phyloP scores from a whole-genome alignment of 2,888 invertebrate species.

The Amaurobius ferox region DNA sequence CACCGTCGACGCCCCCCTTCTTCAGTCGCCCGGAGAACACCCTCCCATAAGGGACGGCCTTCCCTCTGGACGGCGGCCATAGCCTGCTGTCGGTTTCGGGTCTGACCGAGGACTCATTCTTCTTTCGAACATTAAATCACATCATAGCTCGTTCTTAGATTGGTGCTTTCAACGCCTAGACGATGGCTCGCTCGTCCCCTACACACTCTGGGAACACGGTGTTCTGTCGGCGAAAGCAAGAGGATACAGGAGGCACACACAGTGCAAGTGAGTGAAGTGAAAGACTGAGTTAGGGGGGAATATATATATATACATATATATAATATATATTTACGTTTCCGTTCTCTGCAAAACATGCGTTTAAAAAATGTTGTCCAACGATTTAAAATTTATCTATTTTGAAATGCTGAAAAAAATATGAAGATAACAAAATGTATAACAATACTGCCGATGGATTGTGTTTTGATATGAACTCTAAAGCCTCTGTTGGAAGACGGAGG shows the following conservation, averaged over 20 bases:
- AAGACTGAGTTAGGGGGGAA: slow-evolving; percentile 33
- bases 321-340: slow-evolving; percentile 64
- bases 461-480: slow-evolving; percentile 63
- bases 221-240: slow-evolving; percentile 55
- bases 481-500: slow-evolving; percentile 13
- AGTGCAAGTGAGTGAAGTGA: slow-evolving; percentile 2
- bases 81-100: slow-evolving; percentile 28
- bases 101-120: slow-evolving; percentile 4
- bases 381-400: slow-evolving; percentile 71
- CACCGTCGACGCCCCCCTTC: slow-evolving; percentile 17
- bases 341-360: slow-evolving; percentile 50
- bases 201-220: slow-evolving; percentile 41
- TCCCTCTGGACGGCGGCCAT: slow-evolving; percentile 44
- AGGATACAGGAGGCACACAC: slow-evolving; percentile 44
- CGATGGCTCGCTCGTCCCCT: slow-evolving; percentile 48
- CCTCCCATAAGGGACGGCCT: slow-evolving; percentile 18
- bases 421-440: slow-evolving; percentile 15
- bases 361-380: slow-evolving; percentile 55
- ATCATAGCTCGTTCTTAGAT: slow-evolving; percentile 62
- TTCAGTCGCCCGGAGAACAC: slow-evolving; percentile 20
- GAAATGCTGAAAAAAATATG: slow-evolving; percentile 29
- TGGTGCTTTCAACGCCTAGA: slow-evolving; percentile 64
- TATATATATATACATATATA: slow-evolving; percentile 52
- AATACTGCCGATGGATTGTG: slow-evolving; percentile 47
- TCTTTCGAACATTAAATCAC: slow-evolving; percentile 23